phyloP scores from a whole-genome alignment of 2,797 vertebrate genomes.

The Aselliscus stoliczkanus region DNA sequence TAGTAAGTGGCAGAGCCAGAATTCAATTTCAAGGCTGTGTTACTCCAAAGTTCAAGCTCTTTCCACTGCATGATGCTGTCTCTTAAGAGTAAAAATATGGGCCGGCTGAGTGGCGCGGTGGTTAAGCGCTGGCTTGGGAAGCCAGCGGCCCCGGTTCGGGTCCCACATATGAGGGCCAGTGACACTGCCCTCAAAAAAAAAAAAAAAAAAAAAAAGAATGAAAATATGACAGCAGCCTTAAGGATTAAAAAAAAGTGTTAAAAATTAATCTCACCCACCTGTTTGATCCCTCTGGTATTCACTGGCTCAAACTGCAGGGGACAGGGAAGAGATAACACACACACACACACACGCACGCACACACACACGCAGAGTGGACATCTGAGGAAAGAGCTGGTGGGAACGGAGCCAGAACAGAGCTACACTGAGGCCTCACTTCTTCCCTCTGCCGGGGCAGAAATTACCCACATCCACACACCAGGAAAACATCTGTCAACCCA shows the following conservation, averaged over 20 bases:
- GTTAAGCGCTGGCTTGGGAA: too few relatives aligned
- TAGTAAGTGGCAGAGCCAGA: conserved; percentile 23
- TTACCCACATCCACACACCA: conserved; percentile 41
- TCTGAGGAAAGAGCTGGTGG: conserved; percentile 43
- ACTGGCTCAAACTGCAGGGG: not conserved
- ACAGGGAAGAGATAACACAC: not conserved
- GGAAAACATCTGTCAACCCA: conserved; percentile 40
- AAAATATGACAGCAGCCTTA: conserved; percentile 36
- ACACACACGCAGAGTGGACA: not conserved
- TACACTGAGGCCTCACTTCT: conserved; percentile 4
- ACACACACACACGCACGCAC: too few relatives aligned
- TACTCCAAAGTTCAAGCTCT: conserved; percentile 37
- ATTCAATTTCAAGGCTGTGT: conserved; percentile 36
- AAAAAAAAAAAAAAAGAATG: too few relatives aligned
- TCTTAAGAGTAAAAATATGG: conserved; percentile 56
- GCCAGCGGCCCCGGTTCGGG: too few relatives aligned
- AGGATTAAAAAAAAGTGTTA: conserved; percentile 27
- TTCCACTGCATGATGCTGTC: conserved; percentile 3
- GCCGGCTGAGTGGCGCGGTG: too few relatives aligned
- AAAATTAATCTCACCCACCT: conserved; percentile 62
- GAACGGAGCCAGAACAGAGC: conserved; percentile 34
- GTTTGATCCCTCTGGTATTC: conserved; percentile 38
- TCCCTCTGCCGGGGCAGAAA: conserved; percentile 24
- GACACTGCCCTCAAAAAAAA: too few relatives aligned
- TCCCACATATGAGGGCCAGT: too few relatives aligned